Percentiles rank a stretch among this genome's conserved stretches.
phyloP scores from a whole-genome alignment of 2,888 invertebrate species.

The Hirtodrosophila cameraria region DNA sequence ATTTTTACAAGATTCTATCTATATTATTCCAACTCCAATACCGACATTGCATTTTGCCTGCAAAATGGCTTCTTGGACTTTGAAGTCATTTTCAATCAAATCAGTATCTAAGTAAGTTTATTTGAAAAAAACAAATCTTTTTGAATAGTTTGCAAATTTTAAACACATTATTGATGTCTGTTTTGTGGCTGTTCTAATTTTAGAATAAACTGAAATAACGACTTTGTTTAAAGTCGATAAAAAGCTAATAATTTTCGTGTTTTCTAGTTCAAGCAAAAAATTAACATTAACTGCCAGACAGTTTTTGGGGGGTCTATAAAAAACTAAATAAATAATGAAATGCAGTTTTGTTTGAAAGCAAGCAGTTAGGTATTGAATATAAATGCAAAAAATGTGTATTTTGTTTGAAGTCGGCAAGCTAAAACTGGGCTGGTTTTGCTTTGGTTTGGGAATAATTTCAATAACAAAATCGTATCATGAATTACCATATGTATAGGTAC shows the following conservation, averaged over 20 bases:
- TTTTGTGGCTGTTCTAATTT: not conserved
- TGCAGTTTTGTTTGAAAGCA: slow-evolving; percentile 53
- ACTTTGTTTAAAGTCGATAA: slow-evolving; percentile 52
- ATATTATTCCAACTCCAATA: too few relatives aligned
- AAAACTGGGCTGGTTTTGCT: slow-evolving; percentile 16
- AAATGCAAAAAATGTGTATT: slow-evolving; percentile 6
- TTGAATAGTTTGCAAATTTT: too few relatives aligned
- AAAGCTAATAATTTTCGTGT: slow-evolving; percentile 45
- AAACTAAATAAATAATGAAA: slow-evolving; percentile 39
- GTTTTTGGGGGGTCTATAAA: not conserved
- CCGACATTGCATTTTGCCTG: too few relatives aligned
- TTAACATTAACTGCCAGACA: not conserved
- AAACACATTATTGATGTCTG: too few relatives aligned
- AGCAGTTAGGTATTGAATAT: slow-evolving; percentile 32
- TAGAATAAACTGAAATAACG: slow-evolving; percentile 8
- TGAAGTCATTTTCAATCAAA: too few relatives aligned
- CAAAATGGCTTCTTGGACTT: too few relatives aligned
- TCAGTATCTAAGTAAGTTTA: too few relatives aligned
- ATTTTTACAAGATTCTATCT: too few relatives aligned
- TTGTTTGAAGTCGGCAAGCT: slow-evolving; percentile 34
- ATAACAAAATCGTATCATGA: slow-evolving; percentile 42
- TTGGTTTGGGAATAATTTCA: slow-evolving; percentile 24
- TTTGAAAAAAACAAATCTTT: too few relatives aligned
- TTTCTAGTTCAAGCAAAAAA: slow-evolving; percentile 51
- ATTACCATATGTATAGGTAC: slow-evolving; percentile 36